A percentile compares a stretch with the other conserved stretches of the same genome.
Conservation (phyloP, 1,140 invertebrate species). For the Aethina tumida region DNA sequence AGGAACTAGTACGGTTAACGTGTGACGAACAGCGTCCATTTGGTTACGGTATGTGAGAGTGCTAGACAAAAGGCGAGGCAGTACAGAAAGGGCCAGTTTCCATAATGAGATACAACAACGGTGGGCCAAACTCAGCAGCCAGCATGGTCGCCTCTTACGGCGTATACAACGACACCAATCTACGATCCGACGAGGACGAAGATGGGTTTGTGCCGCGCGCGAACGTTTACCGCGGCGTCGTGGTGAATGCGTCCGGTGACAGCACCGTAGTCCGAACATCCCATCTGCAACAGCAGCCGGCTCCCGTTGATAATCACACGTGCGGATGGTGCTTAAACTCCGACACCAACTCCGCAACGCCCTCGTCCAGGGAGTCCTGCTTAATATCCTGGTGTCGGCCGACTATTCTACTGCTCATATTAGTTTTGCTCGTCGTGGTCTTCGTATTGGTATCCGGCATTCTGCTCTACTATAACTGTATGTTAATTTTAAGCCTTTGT, state of each 20-base stretch:
- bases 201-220: conserved; percentile 38
- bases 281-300: neutral
- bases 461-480: conserved; percentile 44
- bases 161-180: conserved; percentile 38
- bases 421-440: conserved; percentile 38
- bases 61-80: too few relatives aligned
- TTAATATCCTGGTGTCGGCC: conserved; percentile 36
- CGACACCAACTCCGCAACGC: conserved; percentile 9
- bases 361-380: conserved; percentile 20
- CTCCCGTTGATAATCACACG: conserved; percentile 13
- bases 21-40: too few relatives aligned
- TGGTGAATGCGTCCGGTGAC: conserved; percentile 43
- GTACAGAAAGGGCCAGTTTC: too few relatives aligned
- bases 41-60: too few relatives aligned
- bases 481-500: conserved; percentile 20
- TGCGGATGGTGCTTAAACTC: conserved; percentile 19
- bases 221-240: conserved; percentile 41
- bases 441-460: conserved; percentile 40
- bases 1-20: too few relatives aligned
- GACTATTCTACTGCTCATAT: conserved; percentile 36
- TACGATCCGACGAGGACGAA: conserved; percentile 39
- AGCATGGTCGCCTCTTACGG: conserved; percentile 37
- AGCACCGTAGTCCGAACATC: conserved; percentile 33
- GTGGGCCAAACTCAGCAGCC: conserved; percentile 18
- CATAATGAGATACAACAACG: conserved; percentile 22